Percentiles rank a stretch among this genome's conserved stretches.
Conservation (phyloP, 2,888 invertebrate species). For the Chymomyza caudatula region DNA sequence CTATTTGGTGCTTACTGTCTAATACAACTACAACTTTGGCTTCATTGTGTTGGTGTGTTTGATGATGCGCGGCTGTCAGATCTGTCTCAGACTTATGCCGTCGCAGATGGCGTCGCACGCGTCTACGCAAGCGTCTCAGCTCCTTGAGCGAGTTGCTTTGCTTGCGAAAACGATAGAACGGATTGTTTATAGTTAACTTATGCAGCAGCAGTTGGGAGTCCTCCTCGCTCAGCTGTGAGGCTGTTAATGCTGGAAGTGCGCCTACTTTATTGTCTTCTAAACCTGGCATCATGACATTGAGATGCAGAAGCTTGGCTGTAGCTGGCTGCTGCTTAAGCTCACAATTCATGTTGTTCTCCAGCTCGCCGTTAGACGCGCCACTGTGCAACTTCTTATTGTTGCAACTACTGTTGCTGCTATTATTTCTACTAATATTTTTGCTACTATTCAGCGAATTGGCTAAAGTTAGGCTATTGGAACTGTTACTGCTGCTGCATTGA, state of each 20-base stretch:
- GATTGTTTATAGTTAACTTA: slow-evolving; percentile 75
- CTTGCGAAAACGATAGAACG: slow-evolving; percentile 76
- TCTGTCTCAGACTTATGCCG: slow-evolving; percentile 72
- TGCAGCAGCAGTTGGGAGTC: slow-evolving; percentile 62
- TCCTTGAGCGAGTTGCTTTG: slow-evolving; percentile 73
- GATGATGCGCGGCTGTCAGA: slow-evolving; percentile 30
- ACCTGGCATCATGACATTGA: slow-evolving; percentile 44
- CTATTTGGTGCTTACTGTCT: slow-evolving; percentile 67
- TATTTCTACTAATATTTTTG: slow-evolving; percentile 31
- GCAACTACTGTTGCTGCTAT: slow-evolving; percentile 41
- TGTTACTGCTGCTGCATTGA: slow-evolving; percentile 43
- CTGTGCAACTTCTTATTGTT: slow-evolving; percentile 3
- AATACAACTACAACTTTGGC: slow-evolving; percentile 73
- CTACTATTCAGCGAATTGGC: slow-evolving; percentile 46
- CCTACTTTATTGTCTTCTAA: slow-evolving; percentile 1
- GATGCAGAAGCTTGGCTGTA: slow-evolving; percentile 40
- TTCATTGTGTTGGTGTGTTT: slow-evolving; percentile 54
- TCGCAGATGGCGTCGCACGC: slow-evolving; percentile 42
- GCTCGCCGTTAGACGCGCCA: background rate
- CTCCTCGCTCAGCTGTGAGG: slow-evolving; percentile 42
- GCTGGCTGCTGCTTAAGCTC: slow-evolving; percentile 36
- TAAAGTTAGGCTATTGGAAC: slow-evolving; percentile 50
- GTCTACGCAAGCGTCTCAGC: slow-evolving; percentile 40
- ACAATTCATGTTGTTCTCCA: slow-evolving; percentile 58
- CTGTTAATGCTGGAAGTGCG: background rate